phyloP scores from a whole-genome alignment of 1,140 invertebrate species.

The Drosophila pachea region DNA sequence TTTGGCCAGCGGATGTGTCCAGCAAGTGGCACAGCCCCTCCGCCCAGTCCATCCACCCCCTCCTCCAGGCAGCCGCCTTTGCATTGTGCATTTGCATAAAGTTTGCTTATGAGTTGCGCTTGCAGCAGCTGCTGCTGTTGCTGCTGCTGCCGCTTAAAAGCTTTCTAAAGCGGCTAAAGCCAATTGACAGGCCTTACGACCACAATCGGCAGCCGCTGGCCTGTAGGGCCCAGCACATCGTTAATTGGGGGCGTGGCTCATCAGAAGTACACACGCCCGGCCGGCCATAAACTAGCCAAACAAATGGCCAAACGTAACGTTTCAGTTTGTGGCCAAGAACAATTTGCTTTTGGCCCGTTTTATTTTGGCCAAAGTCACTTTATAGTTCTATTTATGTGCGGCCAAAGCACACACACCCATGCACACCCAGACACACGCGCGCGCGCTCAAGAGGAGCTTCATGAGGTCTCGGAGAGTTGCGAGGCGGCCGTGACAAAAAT shows the following conservation, averaged over 20 bases:
- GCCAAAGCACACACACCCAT: constrained; percentile 11
- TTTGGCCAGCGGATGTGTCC: constrained; percentile 48
- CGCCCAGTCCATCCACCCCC: not conserved
- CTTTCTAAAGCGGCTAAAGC: constrained; percentile 54
- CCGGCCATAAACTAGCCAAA: constrained; percentile 29
- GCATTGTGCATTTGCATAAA: constrained; percentile 66
- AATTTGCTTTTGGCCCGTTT: constrained; percentile 39
- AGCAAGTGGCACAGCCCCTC: constrained; percentile 6
- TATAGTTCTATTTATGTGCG: constrained; percentile 46
- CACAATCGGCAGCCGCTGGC: constrained; percentile 13
- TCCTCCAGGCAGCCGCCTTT: not conserved
- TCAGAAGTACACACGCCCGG: not conserved
- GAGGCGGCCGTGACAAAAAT: constrained; percentile 18
- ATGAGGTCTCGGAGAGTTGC: constrained; percentile 8
- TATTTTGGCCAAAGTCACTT: constrained; percentile 34
- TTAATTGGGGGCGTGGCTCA: constrained; percentile 19
- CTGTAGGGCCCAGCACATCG: constrained; percentile 24
- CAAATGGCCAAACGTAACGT: constrained; percentile 37
- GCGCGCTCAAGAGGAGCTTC: not conserved
- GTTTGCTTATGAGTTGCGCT: constrained; percentile 70
- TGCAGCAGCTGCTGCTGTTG: constrained; percentile 33
- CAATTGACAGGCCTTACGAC: constrained; percentile 20
- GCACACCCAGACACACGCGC: constrained; percentile 6
- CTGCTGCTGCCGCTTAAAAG: constrained; percentile 69
- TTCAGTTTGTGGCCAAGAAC: constrained; percentile 37